phyloP scores from a whole-genome alignment of 2,797 vertebrate genomes.

The Acanthurus tractus region DNA sequence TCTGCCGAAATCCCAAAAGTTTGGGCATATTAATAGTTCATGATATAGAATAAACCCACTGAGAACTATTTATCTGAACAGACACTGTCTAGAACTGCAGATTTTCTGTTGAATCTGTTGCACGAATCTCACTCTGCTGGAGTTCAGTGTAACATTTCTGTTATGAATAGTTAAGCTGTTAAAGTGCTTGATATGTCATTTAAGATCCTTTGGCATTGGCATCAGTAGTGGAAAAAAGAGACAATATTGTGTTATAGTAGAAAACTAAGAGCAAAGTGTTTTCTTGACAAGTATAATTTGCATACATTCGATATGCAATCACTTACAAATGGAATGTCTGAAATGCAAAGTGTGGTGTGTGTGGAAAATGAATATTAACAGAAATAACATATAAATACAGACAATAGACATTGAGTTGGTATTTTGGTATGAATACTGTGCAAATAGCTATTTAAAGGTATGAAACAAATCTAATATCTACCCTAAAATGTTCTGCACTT shows the following conservation, averaged over 20 bases:
- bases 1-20: constrained; percentile 27
- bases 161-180: constrained; percentile 53
- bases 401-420: constrained; percentile 15
- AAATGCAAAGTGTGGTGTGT: constrained; percentile 22
- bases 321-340: constrained; percentile 32
- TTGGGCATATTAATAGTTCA: constrained; percentile 18
- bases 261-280: constrained; percentile 21
- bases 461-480: constrained; percentile 23
- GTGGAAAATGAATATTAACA: constrained; percentile 34
- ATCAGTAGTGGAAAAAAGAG: background rate
- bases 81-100: constrained; percentile 7
- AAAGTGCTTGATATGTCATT: constrained; percentile 55
- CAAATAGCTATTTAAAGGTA: background rate
- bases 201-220: constrained; percentile 34
- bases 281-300: constrained; percentile 16
- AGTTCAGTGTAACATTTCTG: constrained; percentile 35
- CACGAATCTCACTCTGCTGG: constrained; percentile 5
- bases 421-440: constrained; percentile 6
- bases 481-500: constrained; percentile 34
- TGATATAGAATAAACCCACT: constrained; percentile 32
- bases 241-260: constrained; percentile 11
- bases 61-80: constrained; percentile 9
- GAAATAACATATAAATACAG: constrained; percentile 22
- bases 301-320: constrained; percentile 11
- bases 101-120: constrained; percentile 31